Base-by-base conservation (phyloP, 2,888 invertebrate species). In the Apamea monoglypha region DNA sequence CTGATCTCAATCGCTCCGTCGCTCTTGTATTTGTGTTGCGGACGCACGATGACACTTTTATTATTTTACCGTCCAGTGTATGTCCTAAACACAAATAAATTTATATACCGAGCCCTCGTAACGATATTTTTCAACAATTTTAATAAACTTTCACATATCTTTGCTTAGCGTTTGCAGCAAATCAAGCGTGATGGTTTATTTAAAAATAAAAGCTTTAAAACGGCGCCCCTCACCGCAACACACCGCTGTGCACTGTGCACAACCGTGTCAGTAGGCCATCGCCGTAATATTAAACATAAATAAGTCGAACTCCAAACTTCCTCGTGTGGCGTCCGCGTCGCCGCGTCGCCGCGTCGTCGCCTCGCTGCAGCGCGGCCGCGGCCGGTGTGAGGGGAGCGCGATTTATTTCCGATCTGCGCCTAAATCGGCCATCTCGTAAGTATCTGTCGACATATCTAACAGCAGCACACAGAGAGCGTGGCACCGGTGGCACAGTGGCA, bases 381-480 rank as follows among this genome's bases (percentile, higher is more conserved):
- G 29, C 61, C 29, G 40, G 25, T 16, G 76, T 53, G 29, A 36
- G 29, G 53, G 59, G 44, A 50, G 14, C 68, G 68, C 64, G 70
- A 68, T 74, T 76, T 71, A 76, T 86, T 56, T 68, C 59, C 83
- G 78, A 78, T 85, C 73, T 85, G 77, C 75, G 74, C 21, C 16
- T 74, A 61, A 72, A 61, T 61, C 53, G 61, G 77, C 69, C 74
- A 44, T 73, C 61, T 77, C 72, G 72, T 81, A 85, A 85, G 74
- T 74, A 84, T 68, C 56, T 56, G n/a, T 40, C 61, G 68, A 29
- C 74, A 44, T 14, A 32, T 47, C 12, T 63, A 56, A 7, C 8
- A 21, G 18, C 21, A 3, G 40, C n/a, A n/a, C 72, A 50, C 56
- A 25, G 8, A 29, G 36, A 40, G 18, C 63, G 80, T 12, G 76